Evolutionary conservation across 2,888 invertebrate species (phyloP).

Genomic region (Ptilodon capucinus): DNA sequence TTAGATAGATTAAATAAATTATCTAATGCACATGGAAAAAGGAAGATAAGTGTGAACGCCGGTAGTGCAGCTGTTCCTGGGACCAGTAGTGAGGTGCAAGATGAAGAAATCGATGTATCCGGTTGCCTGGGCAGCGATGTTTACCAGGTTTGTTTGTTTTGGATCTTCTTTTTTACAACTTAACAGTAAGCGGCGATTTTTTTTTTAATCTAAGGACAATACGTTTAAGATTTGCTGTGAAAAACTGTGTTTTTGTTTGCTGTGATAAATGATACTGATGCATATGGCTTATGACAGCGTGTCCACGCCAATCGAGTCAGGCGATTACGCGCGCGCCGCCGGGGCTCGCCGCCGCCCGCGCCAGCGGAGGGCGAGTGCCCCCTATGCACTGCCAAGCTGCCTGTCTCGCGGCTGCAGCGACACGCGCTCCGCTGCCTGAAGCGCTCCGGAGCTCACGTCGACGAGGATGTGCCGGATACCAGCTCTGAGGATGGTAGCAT

Average conservation of each 20-base stretch:
- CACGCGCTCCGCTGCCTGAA: conserved; percentile 86
- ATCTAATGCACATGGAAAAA: conserved; percentile 56
- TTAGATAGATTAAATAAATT: conserved; percentile 77
- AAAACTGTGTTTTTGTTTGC: no score
- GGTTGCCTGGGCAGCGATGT: conserved; percentile 74
- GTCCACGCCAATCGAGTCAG: conserved; percentile 66
- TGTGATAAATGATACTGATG: no score
- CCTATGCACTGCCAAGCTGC: conserved; percentile 88
- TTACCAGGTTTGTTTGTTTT: conserved; percentile 64
- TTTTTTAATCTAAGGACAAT: no score
- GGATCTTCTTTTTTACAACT: no score
- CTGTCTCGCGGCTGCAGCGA: conserved; percentile 85
- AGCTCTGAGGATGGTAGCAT: conserved; percentile 89
- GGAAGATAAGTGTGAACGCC: conserved; percentile 62
- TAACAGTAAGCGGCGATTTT: no score
- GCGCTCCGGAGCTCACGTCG: conserved; percentile 68
- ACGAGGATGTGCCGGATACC: conserved; percentile 81
- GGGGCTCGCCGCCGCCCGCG: conserved; percentile 65
- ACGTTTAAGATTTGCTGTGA: no score
- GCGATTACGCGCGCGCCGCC: conserved; percentile 60
- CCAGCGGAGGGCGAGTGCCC: conserved; percentile 86
- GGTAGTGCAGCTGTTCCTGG: conserved; percentile 53
- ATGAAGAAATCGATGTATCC: conserved; percentile 64
- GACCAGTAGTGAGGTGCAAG: conserved; percentile 40
- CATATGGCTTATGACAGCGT: conserved; percentile 45